Evolutionary conservation across 2,888 invertebrate genomes (phyloP).

Genomic region (Pammene aurita): DNA sequence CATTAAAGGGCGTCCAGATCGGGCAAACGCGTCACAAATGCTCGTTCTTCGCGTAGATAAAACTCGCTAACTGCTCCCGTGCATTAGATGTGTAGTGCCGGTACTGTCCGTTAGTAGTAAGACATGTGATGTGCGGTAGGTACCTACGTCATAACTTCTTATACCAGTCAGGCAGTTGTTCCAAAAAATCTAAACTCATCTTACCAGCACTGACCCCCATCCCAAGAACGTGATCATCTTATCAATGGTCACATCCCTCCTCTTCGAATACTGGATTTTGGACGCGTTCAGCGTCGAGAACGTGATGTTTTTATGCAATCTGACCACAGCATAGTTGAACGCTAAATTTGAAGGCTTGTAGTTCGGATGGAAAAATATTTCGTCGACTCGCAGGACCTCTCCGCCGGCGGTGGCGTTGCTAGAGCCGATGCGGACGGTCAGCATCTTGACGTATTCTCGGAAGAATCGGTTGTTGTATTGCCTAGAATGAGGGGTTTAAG

Average conservation of each 20-base stretch:
- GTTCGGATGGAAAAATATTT: slow-evolving; percentile 77
- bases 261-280: slow-evolving; percentile 54
- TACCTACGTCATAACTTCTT: too few relatives aligned
- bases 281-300: slow-evolving; percentile 49
- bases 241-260: slow-evolving; percentile 60
- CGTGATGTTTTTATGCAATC: slow-evolving; percentile 65
- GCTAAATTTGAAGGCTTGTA: slow-evolving; percentile 72
- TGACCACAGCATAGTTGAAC: slow-evolving; percentile 70
- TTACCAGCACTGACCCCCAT: slow-evolving; percentile 76
- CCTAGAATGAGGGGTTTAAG: slow-evolving; percentile 50
- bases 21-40: too few relatives aligned
- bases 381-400: slow-evolving; percentile 60
- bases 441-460: slow-evolving; percentile 75
- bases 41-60: too few relatives aligned
- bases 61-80: too few relatives aligned
- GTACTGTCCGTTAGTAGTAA: too few relatives aligned
- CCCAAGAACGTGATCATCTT: slow-evolving; percentile 66
- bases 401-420: slow-evolving; percentile 71
- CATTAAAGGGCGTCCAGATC: too few relatives aligned
- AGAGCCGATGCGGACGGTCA: slow-evolving; percentile 70
- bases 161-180: too few relatives aligned
- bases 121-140: too few relatives aligned
- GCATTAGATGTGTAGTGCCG: too few relatives aligned
- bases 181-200: background rate
- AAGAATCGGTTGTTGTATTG: slow-evolving; percentile 78